Evolutionary conservation across 2,888 invertebrate species (phyloP), one percentile per base, ranked within the genome.

Genomic region (Drosophila demipolita): DNA sequence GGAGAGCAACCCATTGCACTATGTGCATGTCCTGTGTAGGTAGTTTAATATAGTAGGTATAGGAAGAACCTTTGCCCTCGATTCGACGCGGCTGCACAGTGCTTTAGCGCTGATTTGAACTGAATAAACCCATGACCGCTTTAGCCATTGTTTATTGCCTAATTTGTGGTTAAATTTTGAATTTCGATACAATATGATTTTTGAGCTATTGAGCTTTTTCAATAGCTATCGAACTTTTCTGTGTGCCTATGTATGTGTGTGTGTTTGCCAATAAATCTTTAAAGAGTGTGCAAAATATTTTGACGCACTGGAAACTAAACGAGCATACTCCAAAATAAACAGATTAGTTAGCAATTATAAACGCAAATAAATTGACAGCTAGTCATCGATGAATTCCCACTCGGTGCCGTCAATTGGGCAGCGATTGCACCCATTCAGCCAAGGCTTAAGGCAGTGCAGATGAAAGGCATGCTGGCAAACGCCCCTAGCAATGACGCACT

Each of bases 91-190:
- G 17, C 40, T 17, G 52, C 32, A 23, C 42, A 54, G 59, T 53
- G 72, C 66, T 76, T 78, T 70, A 78, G 66, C 71, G 73, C 67
- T 79, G 84, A 86, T 86, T 82, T 81, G 67, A 79, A 86, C 84
- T 82, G 82, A 78, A 83, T 86, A 82, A 86, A 87, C 86, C 86
- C 86, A 77, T 86, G 86, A 86, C 89, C 86, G 86, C 87, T 89
- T 84, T 78, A 80, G 68, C 84, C 69, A 77, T 87, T 86, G 89
- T 86, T 82, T 84, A 80, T 77, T 89, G 78, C 74, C 82, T 86
- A 86, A 86, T 86, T 86, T 86, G 86, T 69, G 86, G 86, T 87
- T 80, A 59, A 82, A 78, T 78, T 83, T 83, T 85, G 66, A 69
- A 81, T 83, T 74, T 80, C 67, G 71, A 66, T 72, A 82, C 84